Evolutionary conservation across 2,113 vertebrate species (phyloP), one percentile per base, ranked within the genome.

Genomic region (Typhlomys cinereus): DNA sequence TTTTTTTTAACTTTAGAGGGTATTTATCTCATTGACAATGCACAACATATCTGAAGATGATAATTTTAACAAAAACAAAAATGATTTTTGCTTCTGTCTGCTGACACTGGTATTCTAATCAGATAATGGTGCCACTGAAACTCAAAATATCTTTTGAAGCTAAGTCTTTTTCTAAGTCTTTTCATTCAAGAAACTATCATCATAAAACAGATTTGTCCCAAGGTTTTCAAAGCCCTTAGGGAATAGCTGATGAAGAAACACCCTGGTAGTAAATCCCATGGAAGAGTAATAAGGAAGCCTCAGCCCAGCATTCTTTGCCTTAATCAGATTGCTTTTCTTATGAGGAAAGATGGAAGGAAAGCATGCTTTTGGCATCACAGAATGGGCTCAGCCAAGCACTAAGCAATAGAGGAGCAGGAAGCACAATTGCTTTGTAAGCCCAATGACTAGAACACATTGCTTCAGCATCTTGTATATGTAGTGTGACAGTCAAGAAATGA

Each of bases 361-460:
- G 67, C 29, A 52, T 3, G 39, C 50, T 78, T 52, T 85, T 91
- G 0, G 0, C 46, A 78, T 89, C 29, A 92, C 54, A 86, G 81
- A 96, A 84, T 41, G 78, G 75, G 84, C 36, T 85, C 75, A 80
- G 48, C 61, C 17, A 66, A 73, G 29, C 48, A 81, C 54, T 5
- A 78, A 76, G 81, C 80, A 89, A 73, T 69, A 61, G 20, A 36
- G 29, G 57, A 85, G 66, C 11, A 84, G 36, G 67, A 89, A 94
- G 87, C 62, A 84, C 92, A 67, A 88, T 85, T 84, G 89, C 89
- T 86, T 88, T 94, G 88, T 92, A 85, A 92, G 85, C 85, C 78
- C 93, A 91, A 93, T 95, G 92, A 95, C 81, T 89, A 85, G 82
- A 76, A 57, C 85, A 88, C 83, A 92, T 61, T 94, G 89, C 75